Percentiles rank a stretch among this genome's conserved stretches.
phyloP scores from a whole-genome alignment of 2,797 vertebrate species.

The Acipenser ruthenus region DNA sequence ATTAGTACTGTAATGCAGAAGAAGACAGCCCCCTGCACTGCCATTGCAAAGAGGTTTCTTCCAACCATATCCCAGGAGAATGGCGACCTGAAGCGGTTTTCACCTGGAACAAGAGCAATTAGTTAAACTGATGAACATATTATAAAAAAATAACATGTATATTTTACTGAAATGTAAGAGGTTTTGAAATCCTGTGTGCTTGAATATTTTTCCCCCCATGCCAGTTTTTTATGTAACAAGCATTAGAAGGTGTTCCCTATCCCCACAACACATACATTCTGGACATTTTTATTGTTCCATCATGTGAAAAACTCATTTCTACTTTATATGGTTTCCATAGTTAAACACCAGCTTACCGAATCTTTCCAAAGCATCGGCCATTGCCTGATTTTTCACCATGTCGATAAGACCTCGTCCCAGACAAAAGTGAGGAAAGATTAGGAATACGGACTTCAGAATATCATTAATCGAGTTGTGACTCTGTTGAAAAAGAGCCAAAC shows the following conservation, averaged over 20 bases:
- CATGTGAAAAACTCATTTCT: not conserved
- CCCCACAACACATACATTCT: not conserved
- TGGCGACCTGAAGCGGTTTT: constrained; percentile 82
- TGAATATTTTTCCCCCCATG: no score
- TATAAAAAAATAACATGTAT: no score
- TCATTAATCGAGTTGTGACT: constrained; percentile 90
- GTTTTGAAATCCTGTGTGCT: no score
- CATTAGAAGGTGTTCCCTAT: no score
- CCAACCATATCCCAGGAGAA: constrained; percentile 90
- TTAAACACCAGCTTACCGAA: constrained; percentile 53
- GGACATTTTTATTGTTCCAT: not conserved
- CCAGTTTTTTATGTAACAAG: no score
- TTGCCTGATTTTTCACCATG: constrained; percentile 73
- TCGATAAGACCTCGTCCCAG: constrained; percentile 90
- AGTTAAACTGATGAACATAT: no score
- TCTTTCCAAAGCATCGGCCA: constrained; percentile 69
- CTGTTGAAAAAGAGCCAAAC: constrained; percentile 42
- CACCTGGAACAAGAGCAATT: constrained; percentile 53
- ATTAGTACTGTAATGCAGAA: constrained; percentile 83
- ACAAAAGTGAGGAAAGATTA: constrained; percentile 96
- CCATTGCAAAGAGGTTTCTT: constrained; percentile 90
- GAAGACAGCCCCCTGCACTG: constrained; percentile 79
- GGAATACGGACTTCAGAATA: constrained; percentile 88
- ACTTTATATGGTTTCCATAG: not conserved
- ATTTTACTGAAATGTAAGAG: no score